Conservation (phyloP, 2,888 invertebrate species). For the Dicranocentrus wangi region DNA sequence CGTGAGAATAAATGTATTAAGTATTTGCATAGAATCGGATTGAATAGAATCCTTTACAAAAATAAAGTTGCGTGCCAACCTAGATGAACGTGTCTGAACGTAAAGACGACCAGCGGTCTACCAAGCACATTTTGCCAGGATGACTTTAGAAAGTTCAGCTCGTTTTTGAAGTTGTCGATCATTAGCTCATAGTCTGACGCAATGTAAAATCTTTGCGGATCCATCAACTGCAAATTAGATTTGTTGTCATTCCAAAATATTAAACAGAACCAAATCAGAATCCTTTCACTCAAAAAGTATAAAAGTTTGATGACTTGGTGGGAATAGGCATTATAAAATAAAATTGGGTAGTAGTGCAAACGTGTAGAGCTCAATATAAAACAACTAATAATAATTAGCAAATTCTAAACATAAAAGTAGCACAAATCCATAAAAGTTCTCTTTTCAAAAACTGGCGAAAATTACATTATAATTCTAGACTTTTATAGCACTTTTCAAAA, state of each 20-base stretch:
- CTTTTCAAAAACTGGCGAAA: too few relatives aligned
- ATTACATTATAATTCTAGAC: too few relatives aligned
- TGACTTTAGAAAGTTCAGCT: constrained; percentile 97
- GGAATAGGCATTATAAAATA: too few relatives aligned
- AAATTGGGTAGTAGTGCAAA: too few relatives aligned
- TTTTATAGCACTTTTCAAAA: too few relatives aligned
- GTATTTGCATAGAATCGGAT: too few relatives aligned
- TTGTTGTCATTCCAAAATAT: too few relatives aligned
- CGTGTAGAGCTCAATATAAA: too few relatives aligned
- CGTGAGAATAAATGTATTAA: not conserved
- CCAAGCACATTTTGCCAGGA: constrained; percentile 99
- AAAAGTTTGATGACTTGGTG: too few relatives aligned
- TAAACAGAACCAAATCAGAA: too few relatives aligned
- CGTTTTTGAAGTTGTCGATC: constrained; percentile 97
- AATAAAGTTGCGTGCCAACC: constrained; percentile 76
- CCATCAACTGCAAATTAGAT: constrained; percentile 86
- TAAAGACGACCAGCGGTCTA: constrained; percentile 94
- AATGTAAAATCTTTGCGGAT: constrained; percentile 97
- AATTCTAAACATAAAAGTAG: not conserved
- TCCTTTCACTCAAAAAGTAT: constrained; percentile 13
- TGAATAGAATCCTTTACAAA: not conserved
- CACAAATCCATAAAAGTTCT: too few relatives aligned
- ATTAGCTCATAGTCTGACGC: constrained; percentile 98
- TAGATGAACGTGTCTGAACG: constrained; percentile 90
- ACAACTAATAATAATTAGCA: too few relatives aligned